Base-by-base conservation (phyloP, 2,888 invertebrate species). In the Nezara viridula region DNA sequence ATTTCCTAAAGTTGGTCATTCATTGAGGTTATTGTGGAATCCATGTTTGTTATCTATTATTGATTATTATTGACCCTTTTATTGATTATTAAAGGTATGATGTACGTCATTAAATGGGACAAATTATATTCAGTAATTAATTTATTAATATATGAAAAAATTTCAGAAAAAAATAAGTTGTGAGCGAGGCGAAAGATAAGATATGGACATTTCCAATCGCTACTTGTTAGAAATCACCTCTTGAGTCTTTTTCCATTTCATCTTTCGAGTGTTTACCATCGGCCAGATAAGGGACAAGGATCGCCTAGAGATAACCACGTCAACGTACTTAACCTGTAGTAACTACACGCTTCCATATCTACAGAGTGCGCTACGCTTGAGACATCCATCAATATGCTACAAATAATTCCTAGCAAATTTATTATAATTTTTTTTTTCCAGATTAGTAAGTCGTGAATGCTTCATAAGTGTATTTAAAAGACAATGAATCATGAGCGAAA, bases 241-340 rank as follows among this genome's bases (percentile, higher is more conserved):
- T 73, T 37, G 66, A 73, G 66, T 32, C 66, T 19, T 73, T 73
- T 73, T 73, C 66, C 66, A 73, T 73, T 73, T 73, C 66, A 73
- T 73, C 37, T 73, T 37, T 73, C 19, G 66, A 73, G 66, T 73
- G 66, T 73, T 73, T 73, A 73, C 66, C 66, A 32, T 73, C 32
- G 19, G 32, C 16, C 1, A 37, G 66, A 73, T 73, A 73, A 73
- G 19, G 7, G 19, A 24, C 6, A 37, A 73, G 66, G 6, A 73
- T 73, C 14, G 19, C 6, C 2, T 37, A 73, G 16, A 73, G 16
- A 73, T 32, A 73, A 5, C 66, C 32, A 73, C 66, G 66, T 73
- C 66, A 37, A 37, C 19, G 2, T 21, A 37, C 66, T 37, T 21
- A 14, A 27, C 14, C 16, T 14, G 27, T 27, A 60, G 60, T 60